Evolutionary conservation across 1,140 invertebrate genomes (phyloP).

Genomic region (Tetramorium parvispinum): DNA sequence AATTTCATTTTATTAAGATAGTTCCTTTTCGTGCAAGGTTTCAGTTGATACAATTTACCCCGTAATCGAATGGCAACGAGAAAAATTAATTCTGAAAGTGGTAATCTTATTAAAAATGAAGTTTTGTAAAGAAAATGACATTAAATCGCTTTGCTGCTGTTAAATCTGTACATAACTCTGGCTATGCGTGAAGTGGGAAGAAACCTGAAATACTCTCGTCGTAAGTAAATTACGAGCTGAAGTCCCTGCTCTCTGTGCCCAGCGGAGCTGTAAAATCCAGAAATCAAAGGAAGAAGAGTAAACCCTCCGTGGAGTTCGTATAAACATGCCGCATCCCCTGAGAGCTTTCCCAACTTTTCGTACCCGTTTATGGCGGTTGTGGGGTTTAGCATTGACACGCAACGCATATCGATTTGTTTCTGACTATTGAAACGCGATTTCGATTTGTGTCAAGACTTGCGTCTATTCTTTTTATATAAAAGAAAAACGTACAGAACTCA

Average conservation of each 20-base stretch:
- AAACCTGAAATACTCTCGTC: constrained; percentile 36
- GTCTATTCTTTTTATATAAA: background rate
- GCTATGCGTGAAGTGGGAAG: constrained; percentile 21
- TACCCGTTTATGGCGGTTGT: constrained; percentile 18
- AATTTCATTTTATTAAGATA: constrained; percentile 20
- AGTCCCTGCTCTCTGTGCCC: background rate
- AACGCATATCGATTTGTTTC: constrained; percentile 34
- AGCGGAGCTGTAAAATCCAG: constrained; percentile 6
- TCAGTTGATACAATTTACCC: background rate
- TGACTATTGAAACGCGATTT: constrained; percentile 28
- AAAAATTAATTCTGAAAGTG: background rate
- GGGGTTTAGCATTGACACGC: background rate
- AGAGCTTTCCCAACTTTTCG: background rate
- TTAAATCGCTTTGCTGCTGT: constrained; percentile 22
- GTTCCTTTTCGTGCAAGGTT: background rate
- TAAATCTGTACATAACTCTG: constrained; percentile 13
- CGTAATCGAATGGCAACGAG: background rate
- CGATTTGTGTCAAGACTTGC: constrained; percentile 21
- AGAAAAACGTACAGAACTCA: background rate
- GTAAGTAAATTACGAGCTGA: constrained; percentile 66
- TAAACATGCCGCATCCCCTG: constrained; percentile 12
- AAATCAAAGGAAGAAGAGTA: constrained; percentile 32
- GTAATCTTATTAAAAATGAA: background rate
- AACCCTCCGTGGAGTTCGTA: constrained; percentile 1
- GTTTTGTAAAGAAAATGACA: background rate